phyloP scores from a whole-genome alignment of 2,113 vertebrate genomes.

The Xenopus laevis region DNA sequence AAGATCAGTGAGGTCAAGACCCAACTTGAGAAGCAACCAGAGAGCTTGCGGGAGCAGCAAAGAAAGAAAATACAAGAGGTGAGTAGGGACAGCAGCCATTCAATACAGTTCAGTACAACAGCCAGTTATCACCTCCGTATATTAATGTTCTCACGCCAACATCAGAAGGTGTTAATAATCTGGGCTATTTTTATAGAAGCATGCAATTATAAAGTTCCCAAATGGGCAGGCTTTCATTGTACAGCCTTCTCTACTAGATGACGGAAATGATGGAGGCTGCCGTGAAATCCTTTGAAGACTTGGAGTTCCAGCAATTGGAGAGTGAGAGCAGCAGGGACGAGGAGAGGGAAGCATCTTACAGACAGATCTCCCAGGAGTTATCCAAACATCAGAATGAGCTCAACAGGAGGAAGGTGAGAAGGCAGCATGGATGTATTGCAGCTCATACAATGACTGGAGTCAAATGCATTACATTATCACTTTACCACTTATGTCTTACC shows the following conservation, averaged over 20 bases:
- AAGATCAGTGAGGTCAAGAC: slow-evolving; percentile 63
- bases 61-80: slow-evolving; percentile 72
- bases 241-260: slow-evolving; percentile 55
- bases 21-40: slow-evolving; percentile 63
- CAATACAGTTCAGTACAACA: no score
- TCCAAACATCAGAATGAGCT: slow-evolving; percentile 63
- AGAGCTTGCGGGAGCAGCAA: slow-evolving; percentile 64
- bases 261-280: slow-evolving; percentile 71
- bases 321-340: slow-evolving; percentile 67
- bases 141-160: no score
- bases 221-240: no score
- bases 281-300: slow-evolving; percentile 73
- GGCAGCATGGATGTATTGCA: not conserved
- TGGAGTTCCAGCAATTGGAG: slow-evolving; percentile 82
- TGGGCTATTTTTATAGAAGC: no score
- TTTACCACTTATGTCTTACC: no score
- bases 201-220: no score
- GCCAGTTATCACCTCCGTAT: no score
- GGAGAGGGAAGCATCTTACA: slow-evolving; percentile 41
- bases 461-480: no score
- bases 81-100: not conserved
- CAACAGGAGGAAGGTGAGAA: slow-evolving; percentile 54
- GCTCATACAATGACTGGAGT: no score
- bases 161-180: no score
- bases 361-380: slow-evolving; percentile 47